These are phyloP conservation scores for Limonius californicus DNA, from an alignment of 1,140 invertebrate species.

Conservation along the genomic window DNA sequence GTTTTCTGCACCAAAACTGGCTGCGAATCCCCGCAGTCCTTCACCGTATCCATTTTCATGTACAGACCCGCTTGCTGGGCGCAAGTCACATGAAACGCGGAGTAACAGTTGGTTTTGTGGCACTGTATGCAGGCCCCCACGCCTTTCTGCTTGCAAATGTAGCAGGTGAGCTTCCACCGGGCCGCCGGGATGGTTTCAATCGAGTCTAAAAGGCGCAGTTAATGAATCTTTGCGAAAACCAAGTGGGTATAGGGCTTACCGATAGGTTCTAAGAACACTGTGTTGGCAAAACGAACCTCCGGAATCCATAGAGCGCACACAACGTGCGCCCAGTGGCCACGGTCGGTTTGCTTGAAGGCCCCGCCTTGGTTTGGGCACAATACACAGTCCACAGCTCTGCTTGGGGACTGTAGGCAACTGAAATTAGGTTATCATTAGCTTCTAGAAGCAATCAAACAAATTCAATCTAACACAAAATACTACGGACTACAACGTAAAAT, in stretches of 20 bases:
- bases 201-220: constrained; percentile 76
- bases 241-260: constrained; percentile 33
- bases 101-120: constrained; percentile 93
- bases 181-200: constrained; percentile 94
- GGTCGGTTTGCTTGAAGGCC: constrained; percentile 97
- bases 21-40: constrained; percentile 59
- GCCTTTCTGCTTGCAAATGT: constrained; percentile 92
- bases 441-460: not conserved
- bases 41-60: constrained; percentile 95
- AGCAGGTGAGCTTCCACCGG: constrained; percentile 92
- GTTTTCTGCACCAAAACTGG: constrained; percentile 87
- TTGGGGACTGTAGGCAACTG: constrained; percentile 90
- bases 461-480: not conserved
- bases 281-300: constrained; percentile 96
- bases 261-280: constrained; percentile 95
- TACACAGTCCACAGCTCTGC: constrained; percentile 91
- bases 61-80: constrained; percentile 92
- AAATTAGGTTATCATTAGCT: no score
- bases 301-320: constrained; percentile 99
- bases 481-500: no score
- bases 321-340: constrained; percentile 96
- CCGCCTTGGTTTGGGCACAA: constrained; percentile 97
- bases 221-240: no score
- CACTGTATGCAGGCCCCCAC: constrained; percentile 98
- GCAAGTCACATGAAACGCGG: constrained; percentile 98